These are phyloP conservation scores for Neosalanx taihuensis DNA, from an alignment of 2,797 vertebrate species.

Conservation along the genomic window DNA sequence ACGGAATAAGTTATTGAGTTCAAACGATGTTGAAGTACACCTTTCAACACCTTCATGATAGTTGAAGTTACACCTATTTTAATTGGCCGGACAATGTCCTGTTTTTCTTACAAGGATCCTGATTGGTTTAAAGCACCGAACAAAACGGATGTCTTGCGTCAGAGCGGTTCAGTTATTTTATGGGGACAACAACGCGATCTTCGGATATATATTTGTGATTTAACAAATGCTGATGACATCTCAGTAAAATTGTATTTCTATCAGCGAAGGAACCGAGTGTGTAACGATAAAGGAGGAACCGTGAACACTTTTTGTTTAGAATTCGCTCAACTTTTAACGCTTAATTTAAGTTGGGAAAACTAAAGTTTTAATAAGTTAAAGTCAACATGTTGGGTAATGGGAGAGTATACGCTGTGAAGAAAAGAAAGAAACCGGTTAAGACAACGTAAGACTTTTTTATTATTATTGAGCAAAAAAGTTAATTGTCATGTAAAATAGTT, in stretches of 20 bases:
- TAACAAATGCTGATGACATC: not conserved
- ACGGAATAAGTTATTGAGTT: no score
- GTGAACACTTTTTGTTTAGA: not conserved
- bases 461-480: no score
- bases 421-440: conserved; percentile 53
- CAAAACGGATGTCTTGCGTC: not conserved
- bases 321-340: not conserved
- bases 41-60: no score
- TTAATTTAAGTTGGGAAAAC: not conserved
- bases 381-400: conserved; percentile 44
- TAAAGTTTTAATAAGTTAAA: not conserved
- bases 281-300: no score
- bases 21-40: no score
- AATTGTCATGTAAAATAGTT: no score
- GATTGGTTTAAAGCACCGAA: conserved; percentile 35
- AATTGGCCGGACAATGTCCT: fast-evolving
- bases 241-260: no score
- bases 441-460: conserved; percentile 36
- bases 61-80: conserved; percentile 10
- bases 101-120: fast-evolving
- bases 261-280: no score
- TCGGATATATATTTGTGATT: not conserved
- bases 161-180: not conserved
- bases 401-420: conserved; percentile 43
- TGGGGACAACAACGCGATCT: no score